Evolutionary conservation across 1,140 invertebrate species (phyloP).

Genomic region (Physella acuta): DNA sequence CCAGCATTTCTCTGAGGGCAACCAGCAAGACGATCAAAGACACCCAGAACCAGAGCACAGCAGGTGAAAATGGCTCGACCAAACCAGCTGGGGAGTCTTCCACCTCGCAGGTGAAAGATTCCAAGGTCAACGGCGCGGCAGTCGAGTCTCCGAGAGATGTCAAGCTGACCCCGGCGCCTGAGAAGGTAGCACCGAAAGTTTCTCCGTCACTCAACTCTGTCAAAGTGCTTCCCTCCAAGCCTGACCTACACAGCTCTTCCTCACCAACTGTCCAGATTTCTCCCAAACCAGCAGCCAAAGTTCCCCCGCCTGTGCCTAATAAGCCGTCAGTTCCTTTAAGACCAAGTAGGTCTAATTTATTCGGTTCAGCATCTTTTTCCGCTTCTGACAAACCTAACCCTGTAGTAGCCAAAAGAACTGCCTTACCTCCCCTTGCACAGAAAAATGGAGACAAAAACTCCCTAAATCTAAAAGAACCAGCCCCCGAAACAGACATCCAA

Average conservation of each 20-base stretch:
- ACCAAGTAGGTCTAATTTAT: background rate
- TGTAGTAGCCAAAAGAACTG: background rate
- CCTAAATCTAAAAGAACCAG: no score
- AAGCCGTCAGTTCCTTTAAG: constrained; percentile 1
- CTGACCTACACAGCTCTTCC: background rate
- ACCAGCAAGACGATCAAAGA: constrained; percentile 4
- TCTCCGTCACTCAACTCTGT: background rate
- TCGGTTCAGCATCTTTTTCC: background rate
- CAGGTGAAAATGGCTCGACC: background rate
- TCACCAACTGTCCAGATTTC: background rate
- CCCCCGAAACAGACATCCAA: no score
- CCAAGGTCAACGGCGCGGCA: background rate
- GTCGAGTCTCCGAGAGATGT: background rate
- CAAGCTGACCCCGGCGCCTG: background rate
- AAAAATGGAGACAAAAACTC: no score
- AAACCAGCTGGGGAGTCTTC: background rate
- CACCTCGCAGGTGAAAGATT: background rate
- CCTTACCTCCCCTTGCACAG: background rate
- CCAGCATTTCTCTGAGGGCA: background rate
- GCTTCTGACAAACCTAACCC: background rate
- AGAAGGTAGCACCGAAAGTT: background rate
- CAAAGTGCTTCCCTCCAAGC: background rate
- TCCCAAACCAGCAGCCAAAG: constrained; percentile 1
- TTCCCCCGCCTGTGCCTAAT: background rate
- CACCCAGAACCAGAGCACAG: constrained; percentile 10